These are phyloP conservation scores for Heterohyrax brucei DNA, from an alignment of 2,797 vertebrate genomes.

Conservation along the genomic window DNA sequence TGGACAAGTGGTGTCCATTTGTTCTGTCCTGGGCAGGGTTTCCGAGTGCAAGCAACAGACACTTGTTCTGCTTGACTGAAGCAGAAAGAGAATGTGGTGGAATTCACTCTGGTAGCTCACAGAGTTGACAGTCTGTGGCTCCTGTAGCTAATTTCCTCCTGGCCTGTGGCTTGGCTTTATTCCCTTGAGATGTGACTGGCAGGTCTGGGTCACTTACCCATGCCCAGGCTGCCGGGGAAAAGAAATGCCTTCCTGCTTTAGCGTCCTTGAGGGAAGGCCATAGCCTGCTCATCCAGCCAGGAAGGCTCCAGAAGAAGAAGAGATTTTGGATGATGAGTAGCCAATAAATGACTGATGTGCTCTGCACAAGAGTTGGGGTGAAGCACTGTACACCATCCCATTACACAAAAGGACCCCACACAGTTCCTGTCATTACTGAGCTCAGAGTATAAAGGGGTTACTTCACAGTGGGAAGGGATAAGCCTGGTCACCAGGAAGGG, in stretches of 20 bases:
- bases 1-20: too few relatives aligned
- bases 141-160: neutral
- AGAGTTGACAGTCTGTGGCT: neutral
- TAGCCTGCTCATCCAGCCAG: neutral
- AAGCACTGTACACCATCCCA: neutral
- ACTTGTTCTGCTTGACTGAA: neutral
- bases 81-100: neutral
- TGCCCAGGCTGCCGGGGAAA: neutral
- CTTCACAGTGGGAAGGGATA: accelerated
- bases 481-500: neutral
- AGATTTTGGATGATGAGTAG: neutral
- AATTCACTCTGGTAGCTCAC: neutral
- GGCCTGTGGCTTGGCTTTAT: neutral
- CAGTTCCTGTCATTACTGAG: neutral
- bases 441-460: neutral
- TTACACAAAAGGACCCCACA: neutral
- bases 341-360: neutral
- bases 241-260: neutral
- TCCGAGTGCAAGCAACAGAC: constrained; percentile 12
- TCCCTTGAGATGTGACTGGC: neutral
- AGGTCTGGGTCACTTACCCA: neutral
- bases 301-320: neutral
- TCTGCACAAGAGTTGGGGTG: neutral
- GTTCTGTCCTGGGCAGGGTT: neutral
- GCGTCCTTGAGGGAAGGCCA: neutral